Evolutionary conservation across 2,113 vertebrate species (phyloP).

Genomic region (Amphiprion percula): DNA sequence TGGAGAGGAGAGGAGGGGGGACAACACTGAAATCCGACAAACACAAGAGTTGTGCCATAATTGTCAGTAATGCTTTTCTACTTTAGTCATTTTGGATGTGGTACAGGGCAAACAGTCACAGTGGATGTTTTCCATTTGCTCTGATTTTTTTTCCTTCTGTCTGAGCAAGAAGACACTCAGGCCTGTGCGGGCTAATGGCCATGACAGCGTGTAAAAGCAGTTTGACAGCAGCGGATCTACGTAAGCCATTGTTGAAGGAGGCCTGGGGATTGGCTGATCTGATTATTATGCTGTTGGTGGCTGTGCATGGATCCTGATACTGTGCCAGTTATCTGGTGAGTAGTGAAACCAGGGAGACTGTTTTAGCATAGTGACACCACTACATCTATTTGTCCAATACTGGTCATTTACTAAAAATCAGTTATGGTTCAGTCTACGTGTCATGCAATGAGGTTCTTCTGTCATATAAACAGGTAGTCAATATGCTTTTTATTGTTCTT

Average conservation of each 20-base stretch:
- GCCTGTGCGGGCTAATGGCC: conserved; percentile 90
- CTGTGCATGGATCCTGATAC: conserved; percentile 73
- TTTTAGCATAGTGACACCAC: not conserved
- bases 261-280: conserved; percentile 90
- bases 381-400: conserved; percentile 11
- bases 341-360: not conserved
- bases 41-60: conserved; percentile 90
- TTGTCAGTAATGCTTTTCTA: conserved; percentile 92
- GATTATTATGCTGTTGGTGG: conserved; percentile 94
- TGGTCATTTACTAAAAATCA: conserved; percentile 11
- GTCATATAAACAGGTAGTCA: not conserved
- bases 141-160: conserved; percentile 30
- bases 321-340: conserved; percentile 67
- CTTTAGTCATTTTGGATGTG: conserved; percentile 92
- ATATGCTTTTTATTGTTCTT: not conserved
- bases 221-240: conserved; percentile 96
- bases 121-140: conserved; percentile 79
- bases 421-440: not conserved
- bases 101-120: conserved; percentile 88
- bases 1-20: conserved; percentile 10
- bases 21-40: conserved; percentile 42
- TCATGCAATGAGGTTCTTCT: not conserved
- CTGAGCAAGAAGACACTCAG: conserved; percentile 88
- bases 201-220: conserved; percentile 96
- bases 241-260: conserved; percentile 90